Percentiles rank a stretch among this genome's conserved stretches.
Evolutionary conservation across 2,113 vertebrate species (phyloP).

Genomic region (Caracal caracal): DNA sequence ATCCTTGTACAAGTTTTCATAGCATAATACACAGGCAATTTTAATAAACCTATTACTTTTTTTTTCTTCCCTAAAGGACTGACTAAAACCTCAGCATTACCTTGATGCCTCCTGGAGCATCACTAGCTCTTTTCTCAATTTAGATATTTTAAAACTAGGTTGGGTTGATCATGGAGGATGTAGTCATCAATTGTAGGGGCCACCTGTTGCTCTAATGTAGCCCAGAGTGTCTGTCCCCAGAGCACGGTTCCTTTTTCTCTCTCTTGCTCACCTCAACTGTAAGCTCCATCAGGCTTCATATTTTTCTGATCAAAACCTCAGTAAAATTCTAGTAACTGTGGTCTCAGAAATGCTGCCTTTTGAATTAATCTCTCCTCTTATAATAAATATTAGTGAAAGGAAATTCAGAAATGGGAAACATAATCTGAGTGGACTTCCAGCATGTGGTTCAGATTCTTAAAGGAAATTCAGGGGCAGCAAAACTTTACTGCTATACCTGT

Average conservation of each 20-base stretch:
- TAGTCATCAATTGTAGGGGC: background rate
- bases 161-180: no score
- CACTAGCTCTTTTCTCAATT: background rate
- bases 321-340: background rate
- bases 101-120: background rate
- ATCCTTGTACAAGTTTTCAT: slow-evolving; percentile 59
- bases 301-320: slow-evolving; percentile 26
- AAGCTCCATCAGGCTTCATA: background rate
- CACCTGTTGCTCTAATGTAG: background rate
- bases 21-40: slow-evolving; percentile 57
- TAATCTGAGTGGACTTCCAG: background rate
- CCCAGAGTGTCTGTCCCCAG: background rate
- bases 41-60: slow-evolving; percentile 66
- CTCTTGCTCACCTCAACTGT: background rate
- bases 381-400: background rate
- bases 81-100: slow-evolving; percentile 32
- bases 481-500: background rate
- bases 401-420: background rate
- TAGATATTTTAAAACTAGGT: background rate
- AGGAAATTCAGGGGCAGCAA: background rate
- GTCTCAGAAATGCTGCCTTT: slow-evolving; percentile 8
- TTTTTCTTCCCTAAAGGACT: slow-evolving; percentile 10
- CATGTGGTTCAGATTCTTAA: background rate
- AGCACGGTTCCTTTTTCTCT: background rate
- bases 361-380: background rate